These are phyloP conservation scores for Hyperoplus lanceolatus DNA, from an alignment of 2,797 vertebrate genomes.

Conservation along the genomic window DNA sequence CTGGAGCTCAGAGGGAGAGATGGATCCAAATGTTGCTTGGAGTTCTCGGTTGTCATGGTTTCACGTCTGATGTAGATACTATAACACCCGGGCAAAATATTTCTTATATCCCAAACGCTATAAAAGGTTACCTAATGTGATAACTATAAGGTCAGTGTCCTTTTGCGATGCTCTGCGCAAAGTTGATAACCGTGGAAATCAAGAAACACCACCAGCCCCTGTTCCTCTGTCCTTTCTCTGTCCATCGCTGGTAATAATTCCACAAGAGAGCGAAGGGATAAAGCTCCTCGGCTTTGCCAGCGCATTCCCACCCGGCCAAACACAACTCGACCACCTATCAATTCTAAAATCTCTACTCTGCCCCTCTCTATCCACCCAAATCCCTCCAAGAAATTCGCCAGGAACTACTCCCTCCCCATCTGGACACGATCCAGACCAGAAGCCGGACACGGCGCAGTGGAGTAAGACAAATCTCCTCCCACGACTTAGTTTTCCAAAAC, in stretches of 20 bases:
- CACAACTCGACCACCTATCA: conserved; percentile 84
- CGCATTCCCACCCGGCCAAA: conserved; percentile 77
- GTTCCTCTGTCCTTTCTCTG: conserved; percentile 76
- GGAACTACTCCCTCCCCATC: conserved; percentile 83
- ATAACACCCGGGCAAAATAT: neutral
- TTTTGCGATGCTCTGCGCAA: conserved; percentile 43
- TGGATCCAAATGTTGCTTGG: conserved; percentile 86
- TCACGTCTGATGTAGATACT: conserved; percentile 19
- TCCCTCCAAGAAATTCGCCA: conserved; percentile 80
- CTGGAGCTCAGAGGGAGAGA: conserved; percentile 84
- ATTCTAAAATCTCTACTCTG: conserved; percentile 77
- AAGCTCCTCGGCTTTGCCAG: conserved; percentile 64
- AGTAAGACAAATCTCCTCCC: conserved; percentile 77
- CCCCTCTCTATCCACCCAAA: conserved; percentile 63
- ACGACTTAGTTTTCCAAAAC: conserved; percentile 72
- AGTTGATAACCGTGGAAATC: conserved; percentile 44
- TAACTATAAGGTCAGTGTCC: conserved; percentile 42
- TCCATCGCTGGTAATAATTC: conserved; percentile 82
- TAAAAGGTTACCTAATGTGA: conserved; percentile 12
- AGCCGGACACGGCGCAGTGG: conserved; percentile 75
- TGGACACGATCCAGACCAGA: conserved; percentile 85
- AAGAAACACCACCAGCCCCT: conserved; percentile 65
- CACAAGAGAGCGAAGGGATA: conserved; percentile 71
- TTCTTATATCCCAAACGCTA: neutral
- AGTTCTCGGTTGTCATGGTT: conserved; percentile 89